Percentiles rank a stretch among this genome's conserved stretches.
Evolutionary conservation across 2,888 invertebrate species (phyloP).

Genomic region (Drosophila robusta): DNA sequence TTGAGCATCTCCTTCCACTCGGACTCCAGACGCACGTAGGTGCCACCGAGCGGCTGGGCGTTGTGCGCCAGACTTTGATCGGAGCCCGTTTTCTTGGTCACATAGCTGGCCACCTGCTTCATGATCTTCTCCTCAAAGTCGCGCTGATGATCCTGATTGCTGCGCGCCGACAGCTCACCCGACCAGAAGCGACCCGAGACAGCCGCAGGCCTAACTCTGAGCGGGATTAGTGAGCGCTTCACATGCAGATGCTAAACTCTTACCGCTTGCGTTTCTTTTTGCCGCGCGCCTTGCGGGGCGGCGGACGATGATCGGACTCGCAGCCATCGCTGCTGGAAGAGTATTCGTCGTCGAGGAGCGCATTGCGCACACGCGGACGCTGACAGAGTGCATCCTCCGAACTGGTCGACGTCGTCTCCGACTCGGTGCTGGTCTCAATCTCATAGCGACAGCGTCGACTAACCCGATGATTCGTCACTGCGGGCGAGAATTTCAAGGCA

Average conservation of each 20-base stretch:
- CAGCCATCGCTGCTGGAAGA: constrained; percentile 85
- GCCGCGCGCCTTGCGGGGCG: constrained; percentile 62
- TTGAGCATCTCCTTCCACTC: constrained; percentile 89
- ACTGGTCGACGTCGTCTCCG: constrained; percentile 80
- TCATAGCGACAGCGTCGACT: constrained; percentile 68
- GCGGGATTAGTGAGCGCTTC: neutral
- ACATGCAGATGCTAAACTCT: neutral
- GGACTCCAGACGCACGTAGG: constrained; percentile 90
- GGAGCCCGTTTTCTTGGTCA: constrained; percentile 82
- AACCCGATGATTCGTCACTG: constrained; percentile 74
- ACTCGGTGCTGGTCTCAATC: constrained; percentile 82
- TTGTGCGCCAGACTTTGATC: constrained; percentile 74
- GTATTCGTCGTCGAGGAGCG: constrained; percentile 48
- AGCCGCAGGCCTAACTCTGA: constrained; percentile 57
- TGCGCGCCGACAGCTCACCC: constrained; percentile 90
- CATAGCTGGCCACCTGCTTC: constrained; percentile 85
- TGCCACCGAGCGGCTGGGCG: constrained; percentile 87
- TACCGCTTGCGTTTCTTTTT: constrained; percentile 69
- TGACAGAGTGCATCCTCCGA: constrained; percentile 63
- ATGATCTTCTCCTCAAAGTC: constrained; percentile 92
- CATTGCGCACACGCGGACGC: constrained; percentile 53
- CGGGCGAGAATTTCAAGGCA: neutral
- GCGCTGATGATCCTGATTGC: constrained; percentile 95
- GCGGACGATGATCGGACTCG: constrained; percentile 82
- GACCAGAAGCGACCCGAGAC: constrained; percentile 90